Percentiles rank a stretch among this genome's conserved stretches.
Evolutionary conservation across 2,888 invertebrate genomes (phyloP).

Genomic region (Nephrotoma guestfalica): DNA sequence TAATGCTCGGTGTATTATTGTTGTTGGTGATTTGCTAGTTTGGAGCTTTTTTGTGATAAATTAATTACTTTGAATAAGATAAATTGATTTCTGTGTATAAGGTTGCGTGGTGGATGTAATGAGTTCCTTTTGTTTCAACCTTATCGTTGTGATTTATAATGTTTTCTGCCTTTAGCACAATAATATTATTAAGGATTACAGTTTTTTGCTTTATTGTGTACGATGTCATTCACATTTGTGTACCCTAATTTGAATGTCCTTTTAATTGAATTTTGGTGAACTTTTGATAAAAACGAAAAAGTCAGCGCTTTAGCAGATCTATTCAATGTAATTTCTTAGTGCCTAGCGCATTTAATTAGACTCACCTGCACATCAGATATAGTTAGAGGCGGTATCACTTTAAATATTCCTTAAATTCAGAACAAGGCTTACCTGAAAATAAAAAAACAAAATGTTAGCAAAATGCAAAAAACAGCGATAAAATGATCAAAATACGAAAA

Average conservation of each 20-base stretch:
- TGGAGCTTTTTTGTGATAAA: neutral
- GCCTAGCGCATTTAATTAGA: too few relatives aligned
- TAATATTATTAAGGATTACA: neutral
- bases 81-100: neutral
- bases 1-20: neutral
- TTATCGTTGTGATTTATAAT: neutral
- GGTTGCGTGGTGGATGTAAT: neutral
- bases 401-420: too few relatives aligned
- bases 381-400: too few relatives aligned
- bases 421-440: too few relatives aligned
- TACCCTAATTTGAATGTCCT: neutral
- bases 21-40: neutral
- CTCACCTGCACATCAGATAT: too few relatives aligned
- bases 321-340: too few relatives aligned
- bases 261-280: neutral
- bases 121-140: neutral
- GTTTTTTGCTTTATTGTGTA: neutral
- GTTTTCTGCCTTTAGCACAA: neutral
- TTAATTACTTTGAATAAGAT: neutral
- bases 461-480: too few relatives aligned
- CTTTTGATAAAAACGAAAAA: neutral
- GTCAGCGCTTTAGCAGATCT: too few relatives aligned
- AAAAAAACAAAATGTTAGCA: too few relatives aligned
- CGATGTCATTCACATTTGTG: neutral
- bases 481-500: too few relatives aligned